Evolutionary conservation across 2,797 vertebrate species (phyloP).

Genomic region (Sebastolobus alascanus): DNA sequence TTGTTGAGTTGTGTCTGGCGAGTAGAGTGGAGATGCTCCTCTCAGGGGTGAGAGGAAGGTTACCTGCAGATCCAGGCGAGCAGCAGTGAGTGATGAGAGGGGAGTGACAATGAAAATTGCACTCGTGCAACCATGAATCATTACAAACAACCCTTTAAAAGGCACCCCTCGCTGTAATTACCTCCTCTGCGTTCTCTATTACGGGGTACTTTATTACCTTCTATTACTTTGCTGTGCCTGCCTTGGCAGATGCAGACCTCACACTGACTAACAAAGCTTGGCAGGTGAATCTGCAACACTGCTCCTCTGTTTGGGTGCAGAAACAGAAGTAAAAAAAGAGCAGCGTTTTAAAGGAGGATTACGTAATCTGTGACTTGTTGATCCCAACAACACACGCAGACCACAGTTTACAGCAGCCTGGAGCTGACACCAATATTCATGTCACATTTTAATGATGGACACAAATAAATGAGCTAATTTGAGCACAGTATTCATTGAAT

Average conservation of each 20-base stretch:
- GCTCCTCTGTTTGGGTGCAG: constrained; percentile 25
- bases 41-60: constrained; percentile 43
- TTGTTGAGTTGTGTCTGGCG: neutral
- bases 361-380: constrained; percentile 38
- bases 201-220: constrained; percentile 79
- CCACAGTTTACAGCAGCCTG: neutral
- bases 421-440: neutral
- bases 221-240: constrained; percentile 69
- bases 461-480: neutral
- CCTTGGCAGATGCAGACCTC: constrained; percentile 76
- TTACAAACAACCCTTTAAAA: constrained; percentile 82
- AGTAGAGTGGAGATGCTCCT: constrained; percentile 8
- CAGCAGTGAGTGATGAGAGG: constrained; percentile 76
- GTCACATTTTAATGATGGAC: neutral
- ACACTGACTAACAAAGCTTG: constrained; percentile 71
- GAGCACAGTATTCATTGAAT: neutral
- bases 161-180: constrained; percentile 83
- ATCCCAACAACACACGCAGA: constrained; percentile 2
- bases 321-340: constrained; percentile 25
- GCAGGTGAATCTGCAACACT: constrained; percentile 67
- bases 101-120: constrained; percentile 84
- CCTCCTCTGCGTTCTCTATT: constrained; percentile 75
- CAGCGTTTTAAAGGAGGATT: constrained; percentile 23
- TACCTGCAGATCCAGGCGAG: constrained; percentile 67
- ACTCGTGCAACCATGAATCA: constrained; percentile 86